Conservation (phyloP, 2,797 vertebrate species). For the Euthynnus affinis region DNA sequence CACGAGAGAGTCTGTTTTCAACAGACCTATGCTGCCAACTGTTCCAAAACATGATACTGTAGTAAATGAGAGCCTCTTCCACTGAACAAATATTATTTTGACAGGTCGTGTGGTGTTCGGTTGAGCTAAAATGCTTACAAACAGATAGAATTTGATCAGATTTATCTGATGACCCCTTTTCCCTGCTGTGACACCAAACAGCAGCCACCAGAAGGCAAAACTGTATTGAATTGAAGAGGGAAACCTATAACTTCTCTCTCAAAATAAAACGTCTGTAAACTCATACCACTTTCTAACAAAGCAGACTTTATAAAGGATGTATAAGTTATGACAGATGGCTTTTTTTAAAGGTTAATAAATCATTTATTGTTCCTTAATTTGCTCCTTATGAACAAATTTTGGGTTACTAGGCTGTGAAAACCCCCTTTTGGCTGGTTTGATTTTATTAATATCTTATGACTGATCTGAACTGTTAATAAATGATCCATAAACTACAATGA, state of each 20-base stretch:
- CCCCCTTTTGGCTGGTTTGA: too few relatives aligned
- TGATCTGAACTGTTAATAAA: not conserved
- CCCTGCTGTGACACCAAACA: not conserved
- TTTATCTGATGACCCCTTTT: not conserved
- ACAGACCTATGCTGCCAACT: not conserved
- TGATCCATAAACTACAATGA: too few relatives aligned
- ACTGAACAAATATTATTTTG: not conserved
- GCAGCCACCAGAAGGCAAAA: not conserved
- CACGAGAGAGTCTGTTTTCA: not conserved
- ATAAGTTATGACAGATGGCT: not conserved
- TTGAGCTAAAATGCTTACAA: not conserved
- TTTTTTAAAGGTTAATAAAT: not conserved
- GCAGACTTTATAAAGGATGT: too few relatives aligned
- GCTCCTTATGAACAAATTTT: not conserved
- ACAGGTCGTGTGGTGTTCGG: not conserved
- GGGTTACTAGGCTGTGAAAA: too few relatives aligned
- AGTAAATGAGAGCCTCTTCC: conserved; percentile 1
- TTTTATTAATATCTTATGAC: not conserved
- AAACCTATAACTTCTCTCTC: not conserved
- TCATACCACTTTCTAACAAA: not conserved
- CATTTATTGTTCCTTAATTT: too few relatives aligned
- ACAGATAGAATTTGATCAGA: not conserved
- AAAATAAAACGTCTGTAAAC: not conserved
- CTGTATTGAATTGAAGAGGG: not conserved
- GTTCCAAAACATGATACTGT: conserved; percentile 5